Evolutionary conservation across 2,888 invertebrate species (phyloP), one percentile per base, ranked within the genome.

Genomic region (Hemistola chrysoprasaria): DNA sequence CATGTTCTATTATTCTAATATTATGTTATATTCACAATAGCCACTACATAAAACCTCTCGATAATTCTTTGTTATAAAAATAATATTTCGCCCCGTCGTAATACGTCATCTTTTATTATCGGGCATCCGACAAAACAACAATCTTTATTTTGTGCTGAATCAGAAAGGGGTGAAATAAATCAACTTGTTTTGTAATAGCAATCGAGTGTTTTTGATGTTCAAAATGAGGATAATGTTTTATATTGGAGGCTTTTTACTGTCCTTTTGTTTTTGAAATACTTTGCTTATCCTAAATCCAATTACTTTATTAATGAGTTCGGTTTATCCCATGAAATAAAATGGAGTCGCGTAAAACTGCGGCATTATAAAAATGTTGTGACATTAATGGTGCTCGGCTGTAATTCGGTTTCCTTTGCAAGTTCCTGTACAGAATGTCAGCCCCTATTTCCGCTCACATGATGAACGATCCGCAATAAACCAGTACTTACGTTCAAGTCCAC

Each of bases 91-190:
- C 34, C 33, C 29, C 30, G 30, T 44, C 10, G 34, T 49, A 54
- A 45, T 48, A 51, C 37, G 53, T 59, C 50, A 48, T 52, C 48
- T 51, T 51, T 52, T 52, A 54, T 50, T 34, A 47, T 45, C 50
- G 45, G 8, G 32, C 27, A 23, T 29, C 34, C 22, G 30, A 44
- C 43, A 44, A 39, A 39, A 44, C 54, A 48, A 63, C 51, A 50
- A 59, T 62, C 47, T 53, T 58, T 65, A 53, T 62, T 62, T 65
- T 56, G 33, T 57, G 68, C 69, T 67, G 68, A 69, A 53, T 70
- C 65, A 68, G 62, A 53, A 56, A 46, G 59, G 65, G 59, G 38
- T 34, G 43, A 44, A 33, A 44, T 44, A 44, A 39, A 44, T 60
- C 50, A 49, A 30, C 34, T 34, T 44, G 29, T 41, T 46, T 41